Percentiles rank a stretch among this genome's conserved stretches.
These are phyloP conservation scores for Nebria ingens DNA, from an alignment of 1,140 invertebrate genomes.

Conservation along the genomic window DNA sequence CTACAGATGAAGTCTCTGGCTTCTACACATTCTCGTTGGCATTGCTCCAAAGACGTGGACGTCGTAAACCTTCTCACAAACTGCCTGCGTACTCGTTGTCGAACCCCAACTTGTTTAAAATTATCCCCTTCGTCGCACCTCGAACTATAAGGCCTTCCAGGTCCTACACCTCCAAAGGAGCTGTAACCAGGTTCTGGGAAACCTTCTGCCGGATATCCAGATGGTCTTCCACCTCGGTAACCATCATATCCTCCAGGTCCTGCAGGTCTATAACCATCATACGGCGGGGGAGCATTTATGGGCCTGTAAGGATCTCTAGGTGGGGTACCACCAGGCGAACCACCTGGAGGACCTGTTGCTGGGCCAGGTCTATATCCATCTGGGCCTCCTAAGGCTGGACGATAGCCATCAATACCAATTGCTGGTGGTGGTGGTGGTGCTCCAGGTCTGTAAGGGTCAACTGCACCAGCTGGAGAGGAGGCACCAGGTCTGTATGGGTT, in stretches of 20 bases:
- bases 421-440: not conserved
- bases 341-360: not conserved
- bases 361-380: conserved; percentile 11
- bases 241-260: conserved; percentile 15
- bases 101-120: conserved; percentile 65
- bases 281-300: not conserved
- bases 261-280: not conserved
- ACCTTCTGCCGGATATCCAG: not conserved
- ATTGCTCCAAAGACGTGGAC: conserved; percentile 60
- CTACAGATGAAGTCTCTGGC: conserved; percentile 75
- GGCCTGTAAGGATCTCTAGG: not conserved
- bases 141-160: conserved; percentile 27
- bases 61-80: conserved; percentile 65
- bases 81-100: conserved; percentile 63
- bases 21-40: conserved; percentile 73
- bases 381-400: not conserved
- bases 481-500: not conserved
- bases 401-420: conserved; percentile 3
- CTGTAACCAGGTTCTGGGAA: not conserved
- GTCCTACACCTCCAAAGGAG: conserved; percentile 15
- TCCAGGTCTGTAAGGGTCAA: not conserved
- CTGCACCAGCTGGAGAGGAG: not conserved
- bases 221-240: conserved; percentile 10
- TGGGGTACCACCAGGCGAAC: not conserved
- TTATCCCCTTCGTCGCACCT: conserved; percentile 59